phyloP scores from a whole-genome alignment of 2,888 invertebrate species.

The Conchocele bisecta region DNA sequence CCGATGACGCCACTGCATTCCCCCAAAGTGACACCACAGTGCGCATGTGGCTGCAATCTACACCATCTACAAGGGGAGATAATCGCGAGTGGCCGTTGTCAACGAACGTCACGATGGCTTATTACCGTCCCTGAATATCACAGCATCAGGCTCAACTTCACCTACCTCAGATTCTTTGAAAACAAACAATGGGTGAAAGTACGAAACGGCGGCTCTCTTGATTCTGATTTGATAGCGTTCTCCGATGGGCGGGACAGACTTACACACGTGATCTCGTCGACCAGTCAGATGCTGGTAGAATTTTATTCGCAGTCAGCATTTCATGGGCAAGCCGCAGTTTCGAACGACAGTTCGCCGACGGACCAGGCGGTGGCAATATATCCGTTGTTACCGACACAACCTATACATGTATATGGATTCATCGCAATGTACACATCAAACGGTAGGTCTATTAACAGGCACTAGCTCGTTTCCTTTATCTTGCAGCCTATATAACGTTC shows the following conservation, averaged over 20 bases:
- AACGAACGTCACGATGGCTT: slow-evolving; percentile 71
- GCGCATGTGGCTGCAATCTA: slow-evolving; percentile 71
- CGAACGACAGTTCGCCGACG: neutral
- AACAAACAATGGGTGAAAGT: slow-evolving; percentile 77
- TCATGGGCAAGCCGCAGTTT: neutral
- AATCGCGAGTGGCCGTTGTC: slow-evolving; percentile 73
- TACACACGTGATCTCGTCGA: slow-evolving; percentile 65
- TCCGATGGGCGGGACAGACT: slow-evolving; percentile 59
- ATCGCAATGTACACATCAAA: slow-evolving; percentile 66
- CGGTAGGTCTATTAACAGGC: too few relatives aligned
- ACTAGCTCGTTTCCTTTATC: too few relatives aligned
- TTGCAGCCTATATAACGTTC: too few relatives aligned
- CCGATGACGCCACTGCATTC: slow-evolving; percentile 66
- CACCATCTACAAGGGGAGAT: slow-evolving; percentile 66
- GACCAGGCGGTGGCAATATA: neutral
- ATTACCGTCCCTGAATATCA: slow-evolving; percentile 61
- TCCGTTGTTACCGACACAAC: slow-evolving; percentile 38
- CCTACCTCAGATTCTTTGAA: slow-evolving; percentile 70
- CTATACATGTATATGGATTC: slow-evolving; percentile 75
- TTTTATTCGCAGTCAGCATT: slow-evolving; percentile 65
- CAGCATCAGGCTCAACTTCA: slow-evolving; percentile 70
- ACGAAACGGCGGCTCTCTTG: slow-evolving; percentile 69
- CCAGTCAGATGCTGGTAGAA: slow-evolving; percentile 74
- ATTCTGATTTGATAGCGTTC: slow-evolving; percentile 69
- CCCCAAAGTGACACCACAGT: slow-evolving; percentile 53